Conservation (phyloP, 2,888 invertebrate species). For the Anthoptus insignis region DNA sequence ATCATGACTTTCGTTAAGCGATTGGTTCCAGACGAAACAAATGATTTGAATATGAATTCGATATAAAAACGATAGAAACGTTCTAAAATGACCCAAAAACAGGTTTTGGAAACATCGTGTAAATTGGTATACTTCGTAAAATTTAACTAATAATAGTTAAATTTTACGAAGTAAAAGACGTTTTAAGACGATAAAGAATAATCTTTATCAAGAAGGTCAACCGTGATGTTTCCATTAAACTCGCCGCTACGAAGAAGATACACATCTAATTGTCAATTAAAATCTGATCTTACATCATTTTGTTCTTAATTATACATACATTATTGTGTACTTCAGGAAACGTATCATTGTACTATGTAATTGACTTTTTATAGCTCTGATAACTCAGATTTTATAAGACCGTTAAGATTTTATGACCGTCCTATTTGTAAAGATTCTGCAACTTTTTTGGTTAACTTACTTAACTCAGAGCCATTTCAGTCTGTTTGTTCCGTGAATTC, state of each 20-base stretch:
- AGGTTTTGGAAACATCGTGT: conserved; percentile 11
- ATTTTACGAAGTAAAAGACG: too few relatives aligned
- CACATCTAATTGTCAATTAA: conserved; percentile 66
- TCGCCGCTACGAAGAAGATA: conserved; percentile 61
- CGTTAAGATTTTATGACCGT: conserved; percentile 1
- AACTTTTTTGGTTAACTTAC: too few relatives aligned
- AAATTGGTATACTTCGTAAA: conserved; percentile 4
- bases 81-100: conserved; percentile 1
- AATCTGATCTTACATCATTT: conserved; percentile 49
- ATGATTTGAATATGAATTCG: too few relatives aligned
- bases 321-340: conserved; percentile 48
- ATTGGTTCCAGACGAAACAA: too few relatives aligned
- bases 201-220: conserved; percentile 59
- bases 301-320: conserved; percentile 44
- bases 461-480: too few relatives aligned
- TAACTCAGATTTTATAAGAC: conserved; percentile 18
- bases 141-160: conserved; percentile 19
- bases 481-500: too few relatives aligned
- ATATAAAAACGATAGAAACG: too few relatives aligned
- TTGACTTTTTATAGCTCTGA: conserved; percentile 50
- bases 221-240: conserved; percentile 58
- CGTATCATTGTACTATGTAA: conserved; percentile 53
- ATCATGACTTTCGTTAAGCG: too few relatives aligned
- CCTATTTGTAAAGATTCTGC: conserved; percentile 4
- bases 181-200: too few relatives aligned